These are phyloP conservation scores for Pyrocephalus nanus DNA, from an alignment of 2,797 vertebrate genomes.

Conservation along the genomic window DNA sequence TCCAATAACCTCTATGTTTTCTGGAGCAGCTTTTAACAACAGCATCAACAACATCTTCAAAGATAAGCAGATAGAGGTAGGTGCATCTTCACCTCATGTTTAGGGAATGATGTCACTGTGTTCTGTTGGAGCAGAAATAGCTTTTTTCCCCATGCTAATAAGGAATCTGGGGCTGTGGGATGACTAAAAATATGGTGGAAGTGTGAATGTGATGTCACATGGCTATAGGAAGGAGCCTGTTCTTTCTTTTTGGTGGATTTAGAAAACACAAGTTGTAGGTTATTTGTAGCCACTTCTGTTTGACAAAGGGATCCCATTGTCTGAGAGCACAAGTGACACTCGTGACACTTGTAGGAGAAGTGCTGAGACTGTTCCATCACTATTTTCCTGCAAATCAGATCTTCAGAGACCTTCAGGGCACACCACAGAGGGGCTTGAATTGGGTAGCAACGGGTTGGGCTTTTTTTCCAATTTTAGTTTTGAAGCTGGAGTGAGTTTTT, in stretches of 20 bases:
- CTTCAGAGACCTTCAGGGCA: not conserved
- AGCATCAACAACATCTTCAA: constrained; percentile 84
- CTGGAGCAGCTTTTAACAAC: constrained; percentile 89
- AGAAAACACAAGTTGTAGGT: not conserved
- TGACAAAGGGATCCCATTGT: not conserved
- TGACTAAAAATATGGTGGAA: not conserved
- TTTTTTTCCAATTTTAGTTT: not conserved
- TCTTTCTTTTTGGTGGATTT: not conserved
- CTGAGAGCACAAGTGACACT: not conserved
- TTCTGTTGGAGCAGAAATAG: not conserved
- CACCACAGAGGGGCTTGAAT: not conserved
- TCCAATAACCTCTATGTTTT: constrained; percentile 95
- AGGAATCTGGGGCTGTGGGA: not conserved
- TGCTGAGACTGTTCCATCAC: not conserved
- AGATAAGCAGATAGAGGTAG: constrained; percentile 91
- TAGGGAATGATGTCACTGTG: not conserved
- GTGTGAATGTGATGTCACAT: not conserved
- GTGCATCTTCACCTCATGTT: not conserved
- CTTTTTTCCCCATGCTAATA: not conserved
- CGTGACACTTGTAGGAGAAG: not conserved
- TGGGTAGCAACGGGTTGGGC: not conserved
- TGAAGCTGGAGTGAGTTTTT: not conserved
- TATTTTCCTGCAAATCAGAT: not conserved
- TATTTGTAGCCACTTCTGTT: not conserved
- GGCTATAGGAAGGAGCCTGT: not conserved